Base-by-base conservation (phyloP, 2,113 vertebrate genomes). In the Cinclus mexicanus region DNA sequence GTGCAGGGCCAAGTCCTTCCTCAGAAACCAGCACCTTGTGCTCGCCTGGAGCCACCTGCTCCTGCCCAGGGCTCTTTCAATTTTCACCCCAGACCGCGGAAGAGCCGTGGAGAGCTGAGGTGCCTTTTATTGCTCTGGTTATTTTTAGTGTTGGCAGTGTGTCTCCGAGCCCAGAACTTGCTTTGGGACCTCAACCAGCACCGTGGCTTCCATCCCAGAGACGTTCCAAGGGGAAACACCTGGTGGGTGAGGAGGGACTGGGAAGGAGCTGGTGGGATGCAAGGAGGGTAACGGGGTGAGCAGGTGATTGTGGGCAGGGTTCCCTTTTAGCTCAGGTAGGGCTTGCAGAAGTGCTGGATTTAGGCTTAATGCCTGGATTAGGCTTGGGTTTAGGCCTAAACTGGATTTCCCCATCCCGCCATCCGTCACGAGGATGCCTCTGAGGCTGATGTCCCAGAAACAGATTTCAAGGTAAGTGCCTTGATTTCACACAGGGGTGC, bases 1-100 rank as follows among this genome's bases (percentile, higher is more conserved):
- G 96, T 82, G 91, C 91, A 57, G 88, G 68, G 55, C 60, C 12
- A 1, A 37, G 79, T 83, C 68, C 93, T 94, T 95, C 93, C 85
- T 37, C 96, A 93, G 93, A 96, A 97, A 89, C 71, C 88, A 83
- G 37, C 93, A 67, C 59, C 64, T 59, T 88, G 90, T 28, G 67
- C 90, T 85, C 0, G 49, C 59, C 57, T 83, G 79, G 67, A 83
- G 82, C 82, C 96, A 86, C 76, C 85, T 96, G 93, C 63, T 87
- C 18, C 1, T 42, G 1, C 44, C 83, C 87, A 41, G 47, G 47
- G 63, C 71, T 77, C 71, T 97, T 90, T 90, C 92, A 44, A 65
- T 96, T 96, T 67, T 92, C 87, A 95, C 79, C 83, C 64, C 90
- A 85, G 77, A 92, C 80, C 47, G 1, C 25, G 4, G 83, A 76